Evolutionary conservation across 2,113 vertebrate species (phyloP), one percentile per base, ranked within the genome.

Genomic region (Nanorana parkeri): DNA sequence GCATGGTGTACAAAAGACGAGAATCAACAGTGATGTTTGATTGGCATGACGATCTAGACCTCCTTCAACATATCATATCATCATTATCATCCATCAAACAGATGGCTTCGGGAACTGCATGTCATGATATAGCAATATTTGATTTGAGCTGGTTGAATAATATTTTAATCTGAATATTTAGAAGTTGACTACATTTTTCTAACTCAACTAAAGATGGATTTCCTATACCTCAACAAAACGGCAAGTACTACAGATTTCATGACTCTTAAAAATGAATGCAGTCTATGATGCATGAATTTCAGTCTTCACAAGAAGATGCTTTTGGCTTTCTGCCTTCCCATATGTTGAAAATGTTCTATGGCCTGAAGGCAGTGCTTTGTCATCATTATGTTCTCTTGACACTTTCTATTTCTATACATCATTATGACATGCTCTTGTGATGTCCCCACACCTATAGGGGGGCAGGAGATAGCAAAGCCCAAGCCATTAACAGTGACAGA

Each of bases 351-450:
- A 58, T 76, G 29, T 41, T 41, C 68, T 68, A 83, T 68, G 72
- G 32, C 80, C 72, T 21, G 41, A 65, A 83, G 80, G 52, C 63
- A 83, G 56, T 56, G 76, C 71, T 83, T 83, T 83, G 63, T 76
- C 80, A 83, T 83, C 69, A 74, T 76, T 68, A 75, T 60, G 63
- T 76, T 76, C 63, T 58, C 51, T 82, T 61, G 71, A 75, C 80
- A 82, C 51, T 54, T 74, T 64, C 60, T 67, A 76, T 54, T 54
- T 76, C 73, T 68, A 83, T 83, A 75, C 26, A 68, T 83, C 80
- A 76, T 76, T 68, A 32, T 76, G 72, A 76, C 80, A 75, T 68
- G 72, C 72, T 83, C 21, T 68, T 83, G 63, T 76, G 72, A 67
- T 76, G 71, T 55, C 54, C 54, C 51, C 52, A 41, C 80, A 75